Conservation (phyloP, 2,797 vertebrate species). For the Lagorchestes hirsutus region DNA sequence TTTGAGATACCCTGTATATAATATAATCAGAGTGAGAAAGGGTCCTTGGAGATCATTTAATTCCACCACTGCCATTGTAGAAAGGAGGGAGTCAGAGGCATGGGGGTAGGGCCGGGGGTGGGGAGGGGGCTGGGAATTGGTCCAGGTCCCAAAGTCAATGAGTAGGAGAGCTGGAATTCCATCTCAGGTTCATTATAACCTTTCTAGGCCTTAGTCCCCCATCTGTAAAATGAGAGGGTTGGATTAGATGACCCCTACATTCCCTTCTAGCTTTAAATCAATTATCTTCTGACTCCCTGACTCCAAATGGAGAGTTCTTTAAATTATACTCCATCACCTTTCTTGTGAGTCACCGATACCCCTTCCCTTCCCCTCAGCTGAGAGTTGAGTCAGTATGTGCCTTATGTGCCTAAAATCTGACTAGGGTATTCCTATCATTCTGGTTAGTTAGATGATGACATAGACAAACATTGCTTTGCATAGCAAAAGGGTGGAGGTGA, state of each 20-base stretch:
- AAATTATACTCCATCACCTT: not conserved
- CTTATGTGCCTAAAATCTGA: not conserved
- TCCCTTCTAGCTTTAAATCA: not conserved
- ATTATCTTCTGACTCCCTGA: not conserved
- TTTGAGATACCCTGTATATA: not conserved
- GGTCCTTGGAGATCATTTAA: not conserved
- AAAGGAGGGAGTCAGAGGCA: not conserved
- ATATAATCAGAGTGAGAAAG: not conserved
- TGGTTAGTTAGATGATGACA: not conserved
- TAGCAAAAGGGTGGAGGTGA: not conserved
- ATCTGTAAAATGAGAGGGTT: not conserved
- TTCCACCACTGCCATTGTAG: not conserved
- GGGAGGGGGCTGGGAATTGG: not conserved
- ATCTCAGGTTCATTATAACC: not conserved
- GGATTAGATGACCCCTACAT: not conserved
- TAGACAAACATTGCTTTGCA: not conserved
- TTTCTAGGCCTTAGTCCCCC: not conserved
- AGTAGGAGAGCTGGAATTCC: not conserved
- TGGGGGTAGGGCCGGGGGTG: too few species aligned
- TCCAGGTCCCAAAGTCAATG: not conserved
- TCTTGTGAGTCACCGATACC: not conserved
- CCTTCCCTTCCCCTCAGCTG: not conserved
- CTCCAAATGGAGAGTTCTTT: not conserved
- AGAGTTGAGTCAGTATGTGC: not conserved
- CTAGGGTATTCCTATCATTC: not conserved